Base-by-base conservation (phyloP, 2,888 invertebrate genomes). In the Plagodis pulveraria region DNA sequence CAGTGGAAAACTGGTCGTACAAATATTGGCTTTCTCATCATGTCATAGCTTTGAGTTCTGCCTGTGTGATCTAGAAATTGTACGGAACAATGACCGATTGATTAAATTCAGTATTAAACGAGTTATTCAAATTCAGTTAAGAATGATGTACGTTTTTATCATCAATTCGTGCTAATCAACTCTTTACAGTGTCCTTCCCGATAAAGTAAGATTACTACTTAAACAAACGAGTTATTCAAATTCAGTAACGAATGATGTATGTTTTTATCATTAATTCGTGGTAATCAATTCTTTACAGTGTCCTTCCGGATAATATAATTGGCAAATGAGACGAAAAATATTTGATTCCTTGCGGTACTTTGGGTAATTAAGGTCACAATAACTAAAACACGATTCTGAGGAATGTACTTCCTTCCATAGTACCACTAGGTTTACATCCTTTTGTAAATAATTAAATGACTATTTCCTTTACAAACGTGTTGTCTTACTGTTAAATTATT, bases 271-370 rank as follows among this genome's bases (percentile, higher is more conserved):
- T 64, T 66, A 66, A 75, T 72, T 76, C 72, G 68, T 69, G 69
- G 62, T 66, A 71, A 75, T 82, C 74, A 74, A 80, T 81, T 74
- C 68, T 75, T 73, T 72, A 74, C 70, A 72, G 63, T 72, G 67
- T 78, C 73, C 77, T 81, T 80, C 82, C 81, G 80, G 72, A 78
- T 75, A 78, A 74, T 62, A 65, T 71, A 67, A 72, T 76, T 69
- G 65, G 66, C 66, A 57, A 64, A 52, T 61, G 64, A 63, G 62
- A 65, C 51, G 52, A 61, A 59, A 48, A 38, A 55, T 61, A 65
- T 59, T 58, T 64, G 54, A 64, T 51, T 53, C 54, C 56, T 71
- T 72, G 70, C 72, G 70, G 72, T 68, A 65, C 63, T 61, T 62
- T 62, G 36, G 58, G 55, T 66, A 44, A 61, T 69, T 65, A 57